A percentile compares a stretch with the other conserved stretches of the same genome.
Conservation (phyloP, 2,113 vertebrate species). For the Sisor rabdophorus region DNA sequence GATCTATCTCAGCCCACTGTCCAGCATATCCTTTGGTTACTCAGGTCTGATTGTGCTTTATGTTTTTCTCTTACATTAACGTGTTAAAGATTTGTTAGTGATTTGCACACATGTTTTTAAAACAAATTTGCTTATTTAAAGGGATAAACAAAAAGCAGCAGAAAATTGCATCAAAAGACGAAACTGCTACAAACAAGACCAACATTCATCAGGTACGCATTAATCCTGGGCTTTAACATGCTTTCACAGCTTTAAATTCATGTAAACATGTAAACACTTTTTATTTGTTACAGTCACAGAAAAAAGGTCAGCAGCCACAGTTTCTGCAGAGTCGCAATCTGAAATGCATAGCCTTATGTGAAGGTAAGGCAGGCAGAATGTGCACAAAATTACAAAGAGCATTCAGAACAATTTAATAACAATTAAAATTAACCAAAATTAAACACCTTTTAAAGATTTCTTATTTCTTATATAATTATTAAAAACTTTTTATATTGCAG, state of each 20-base stretch:
- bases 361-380: conserved; percentile 71
- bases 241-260: background rate
- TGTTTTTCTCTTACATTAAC: too few species aligned
- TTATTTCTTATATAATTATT: background rate
- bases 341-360: conserved; percentile 93
- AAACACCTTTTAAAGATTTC: background rate
- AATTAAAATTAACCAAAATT: too few species aligned
- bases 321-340: conserved; percentile 89
- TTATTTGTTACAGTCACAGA: conserved; percentile 72
- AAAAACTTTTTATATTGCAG: too few species aligned
- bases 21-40: conserved; percentile 93
- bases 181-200: conserved; percentile 77
- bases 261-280: background rate
- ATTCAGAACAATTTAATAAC: background rate
- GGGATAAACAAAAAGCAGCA: conserved; percentile 92
- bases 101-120: background rate
- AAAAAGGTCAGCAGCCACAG: conserved; percentile 85
- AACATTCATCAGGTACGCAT: conserved; percentile 74
- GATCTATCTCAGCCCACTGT: conserved; percentile 89
- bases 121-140: conserved; percentile 50
- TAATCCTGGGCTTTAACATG: background rate
- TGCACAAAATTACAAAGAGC: background rate
- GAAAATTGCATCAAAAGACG: conserved; percentile 85
- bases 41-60: conserved; percentile 70
- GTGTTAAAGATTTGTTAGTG: background rate